Base-by-base conservation (phyloP, 2,797 vertebrate species). In the Pampus argenteus region DNA sequence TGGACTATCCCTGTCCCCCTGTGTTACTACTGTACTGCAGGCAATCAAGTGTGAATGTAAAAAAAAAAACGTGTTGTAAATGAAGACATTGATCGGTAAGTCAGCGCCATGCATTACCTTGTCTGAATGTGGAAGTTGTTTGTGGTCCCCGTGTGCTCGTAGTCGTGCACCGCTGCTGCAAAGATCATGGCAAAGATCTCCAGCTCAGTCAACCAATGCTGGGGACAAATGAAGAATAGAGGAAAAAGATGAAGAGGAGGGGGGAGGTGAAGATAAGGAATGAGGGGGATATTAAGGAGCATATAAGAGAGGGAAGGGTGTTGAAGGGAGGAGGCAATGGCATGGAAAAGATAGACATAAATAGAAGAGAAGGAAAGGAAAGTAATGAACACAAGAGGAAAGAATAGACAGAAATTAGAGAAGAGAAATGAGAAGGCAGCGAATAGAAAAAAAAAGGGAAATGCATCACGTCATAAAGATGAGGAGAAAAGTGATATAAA, bases 111-210 rank as follows among this genome's bases (percentile, higher is more conserved):
- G 82, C 82, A 87, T 94, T 93, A 95, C 94, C 97, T 96, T 74
- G 97, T 99, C 92, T 99, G 97, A 88, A 99, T 99, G 92, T 99
- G 98, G 90, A 99, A 99, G 93, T 97, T 99, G 95, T 99, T 99
- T 85, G 98, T 99, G 74, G 97, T 99, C 81, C 98, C 98, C 0
- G 98, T 99, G 89, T 99, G 98, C 79, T 99, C 98, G 20, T 98
- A 98, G 88, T 99, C 98, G 9, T 99, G 98, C 88, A 99, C 95
- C 1, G 97, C 97, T 23, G 98, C 98, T 42, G 98, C 98, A 6
- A 93, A 91, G 90, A 93, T 96, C 91, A 98, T 96, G 71, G 96
- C 96, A 20, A 97, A 97, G 91, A 98, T 99, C 92, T 99, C 98
- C 81, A 99, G 91, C 91, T 99, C 98, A 1, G 97, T 98, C 91